Evolutionary conservation across 2,888 invertebrate genomes (phyloP).

Genomic region (Tiphia femorata): DNA sequence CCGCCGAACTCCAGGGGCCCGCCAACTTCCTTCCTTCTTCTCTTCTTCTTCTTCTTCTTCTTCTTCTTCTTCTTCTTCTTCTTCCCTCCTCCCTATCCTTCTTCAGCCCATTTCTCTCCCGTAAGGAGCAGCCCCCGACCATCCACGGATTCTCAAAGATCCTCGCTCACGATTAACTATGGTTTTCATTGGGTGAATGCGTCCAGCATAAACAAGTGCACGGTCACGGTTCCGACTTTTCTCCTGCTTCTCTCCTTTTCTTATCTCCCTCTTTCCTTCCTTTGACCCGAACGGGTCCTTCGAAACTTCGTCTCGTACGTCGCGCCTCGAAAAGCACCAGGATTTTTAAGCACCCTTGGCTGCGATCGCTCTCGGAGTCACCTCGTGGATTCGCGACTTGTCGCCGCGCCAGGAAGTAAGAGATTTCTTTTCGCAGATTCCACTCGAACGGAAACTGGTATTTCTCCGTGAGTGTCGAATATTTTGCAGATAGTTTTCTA

Average conservation of each 20-base stretch:
- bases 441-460: too few species aligned
- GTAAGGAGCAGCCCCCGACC: constrained; percentile 8
- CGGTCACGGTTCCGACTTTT: constrained; percentile 7
- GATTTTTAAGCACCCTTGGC: background rate
- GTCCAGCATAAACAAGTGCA: constrained; percentile 43
- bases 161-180: constrained; percentile 37
- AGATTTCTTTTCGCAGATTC: too few species aligned
- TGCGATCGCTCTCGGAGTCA: too few species aligned
- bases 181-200: constrained; percentile 42
- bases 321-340: background rate
- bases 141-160: constrained; percentile 14
- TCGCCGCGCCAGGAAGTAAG: too few species aligned
- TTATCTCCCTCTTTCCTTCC: background rate
- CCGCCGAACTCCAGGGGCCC: constrained; percentile 43
- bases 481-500: too few species aligned
- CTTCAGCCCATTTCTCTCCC: constrained; percentile 13
- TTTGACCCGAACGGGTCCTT: background rate
- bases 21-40: constrained; percentile 41
- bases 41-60: constrained; percentile 3
- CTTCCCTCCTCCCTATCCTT: constrained; percentile 18
- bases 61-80: background rate
- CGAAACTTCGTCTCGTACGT: background rate
- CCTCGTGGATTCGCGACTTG: too few species aligned
- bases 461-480: too few species aligned
- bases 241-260: constrained; percentile 8